Percentiles rank a stretch among this genome's conserved stretches.
Conservation (phyloP, 1,140 invertebrate species). For the Mamestra configurata region DNA sequence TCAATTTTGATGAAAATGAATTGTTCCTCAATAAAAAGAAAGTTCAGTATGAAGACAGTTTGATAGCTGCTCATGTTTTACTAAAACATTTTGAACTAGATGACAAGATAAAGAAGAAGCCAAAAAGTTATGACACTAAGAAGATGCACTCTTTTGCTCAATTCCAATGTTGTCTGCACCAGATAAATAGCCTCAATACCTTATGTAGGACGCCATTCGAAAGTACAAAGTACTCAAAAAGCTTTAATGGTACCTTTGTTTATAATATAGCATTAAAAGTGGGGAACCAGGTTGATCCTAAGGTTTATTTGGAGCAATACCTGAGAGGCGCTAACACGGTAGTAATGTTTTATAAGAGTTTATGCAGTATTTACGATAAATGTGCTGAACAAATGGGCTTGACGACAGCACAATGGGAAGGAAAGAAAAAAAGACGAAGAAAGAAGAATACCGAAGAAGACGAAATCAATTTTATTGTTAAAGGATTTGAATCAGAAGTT, state of each 20-base stretch:
- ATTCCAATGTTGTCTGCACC: constrained; percentile 91
- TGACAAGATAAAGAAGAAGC: constrained; percentile 88
- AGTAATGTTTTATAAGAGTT: constrained; percentile 81
- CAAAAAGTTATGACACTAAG: constrained; percentile 89
- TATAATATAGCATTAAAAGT: constrained; percentile 91
- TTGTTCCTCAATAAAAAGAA: constrained; percentile 82
- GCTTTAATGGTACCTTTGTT: constrained; percentile 92
- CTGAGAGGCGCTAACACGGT: constrained; percentile 86
- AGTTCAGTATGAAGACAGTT: constrained; percentile 88
- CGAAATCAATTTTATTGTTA: constrained; percentile 71
- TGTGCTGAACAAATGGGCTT: constrained; percentile 68
- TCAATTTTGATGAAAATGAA: constrained; percentile 60
- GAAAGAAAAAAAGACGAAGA: constrained; percentile 68
- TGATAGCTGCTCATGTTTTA: constrained; percentile 89
- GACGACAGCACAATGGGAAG: constrained; percentile 57
- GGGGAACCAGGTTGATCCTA: constrained; percentile 86
- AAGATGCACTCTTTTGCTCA: constrained; percentile 91
- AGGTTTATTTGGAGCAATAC: constrained; percentile 86
- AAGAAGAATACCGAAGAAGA: constrained; percentile 65
- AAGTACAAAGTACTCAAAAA: constrained; percentile 87
- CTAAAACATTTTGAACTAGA: constrained; percentile 90
- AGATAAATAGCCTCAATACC: constrained; percentile 90
- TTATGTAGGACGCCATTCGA: constrained; percentile 89
- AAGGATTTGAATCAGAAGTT: constrained; percentile 81
- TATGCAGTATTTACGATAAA: constrained; percentile 69